Percentiles rank a stretch among this genome's conserved stretches.
phyloP scores from a whole-genome alignment of 2,888 invertebrate genomes.

The Drosophila silvestris region DNA sequence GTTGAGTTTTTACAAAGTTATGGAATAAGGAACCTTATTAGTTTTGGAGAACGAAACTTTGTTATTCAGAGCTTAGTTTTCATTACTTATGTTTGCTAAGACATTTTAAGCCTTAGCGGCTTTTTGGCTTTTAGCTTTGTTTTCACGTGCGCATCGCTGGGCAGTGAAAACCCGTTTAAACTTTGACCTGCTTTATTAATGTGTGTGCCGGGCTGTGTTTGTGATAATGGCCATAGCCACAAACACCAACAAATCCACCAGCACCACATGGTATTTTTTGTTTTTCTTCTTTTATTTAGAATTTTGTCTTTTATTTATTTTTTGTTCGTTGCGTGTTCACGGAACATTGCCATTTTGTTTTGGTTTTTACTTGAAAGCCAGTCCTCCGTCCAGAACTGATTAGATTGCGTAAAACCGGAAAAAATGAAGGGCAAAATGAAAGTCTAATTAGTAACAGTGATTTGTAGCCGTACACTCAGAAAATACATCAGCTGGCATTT shows the following conservation, averaged over 20 bases:
- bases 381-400: slow-evolving; percentile 35
- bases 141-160: slow-evolving; percentile 41
- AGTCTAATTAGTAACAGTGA: slow-evolving; percentile 81
- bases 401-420: slow-evolving; percentile 49
- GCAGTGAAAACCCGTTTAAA: slow-evolving; percentile 43
- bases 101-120: too few species aligned
- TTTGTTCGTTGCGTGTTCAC: slow-evolving; percentile 48
- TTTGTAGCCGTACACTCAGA: slow-evolving; percentile 57
- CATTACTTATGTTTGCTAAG: background rate
- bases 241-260: slow-evolving; percentile 20
- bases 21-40: background rate
- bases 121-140: background rate
- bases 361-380: slow-evolving; percentile 3
- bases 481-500: background rate
- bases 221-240: slow-evolving; percentile 49
- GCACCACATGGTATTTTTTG: slow-evolving; percentile 1
- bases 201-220: slow-evolving; percentile 35
- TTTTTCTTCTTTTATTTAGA: background rate
- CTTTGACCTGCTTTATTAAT: slow-evolving; percentile 63
- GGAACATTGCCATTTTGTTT: slow-evolving; percentile 44
- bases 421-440: slow-evolving; percentile 39
- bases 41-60: background rate
- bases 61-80: background rate
- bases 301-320: slow-evolving; percentile 17
- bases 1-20: background rate